phyloP scores from a whole-genome alignment of 2,888 invertebrate genomes.

The Anoplius nigerrimus region DNA sequence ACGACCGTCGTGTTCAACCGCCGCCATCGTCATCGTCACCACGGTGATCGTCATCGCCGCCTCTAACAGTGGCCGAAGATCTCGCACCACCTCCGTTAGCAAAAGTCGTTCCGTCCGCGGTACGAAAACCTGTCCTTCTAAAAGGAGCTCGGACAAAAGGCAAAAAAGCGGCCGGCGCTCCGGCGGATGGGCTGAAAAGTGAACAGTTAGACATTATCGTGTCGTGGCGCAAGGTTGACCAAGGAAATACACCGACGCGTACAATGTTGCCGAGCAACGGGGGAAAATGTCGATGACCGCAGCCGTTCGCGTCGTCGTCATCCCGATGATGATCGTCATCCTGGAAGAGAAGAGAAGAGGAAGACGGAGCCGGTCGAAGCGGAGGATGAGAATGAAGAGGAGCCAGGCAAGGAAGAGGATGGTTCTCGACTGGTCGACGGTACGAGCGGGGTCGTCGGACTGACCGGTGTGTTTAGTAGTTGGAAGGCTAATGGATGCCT shows the following conservation, averaged over 20 bases:
- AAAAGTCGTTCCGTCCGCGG: no score
- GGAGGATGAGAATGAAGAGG: slow-evolving; percentile 11
- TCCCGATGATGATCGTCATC: no score
- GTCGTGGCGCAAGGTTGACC: slow-evolving; percentile 35
- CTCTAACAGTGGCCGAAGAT: no score
- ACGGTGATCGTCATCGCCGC: no score
- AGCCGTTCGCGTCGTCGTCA: no score
- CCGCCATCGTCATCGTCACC: no score
- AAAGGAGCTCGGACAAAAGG: no score
- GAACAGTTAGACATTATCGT: slow-evolving; percentile 18
- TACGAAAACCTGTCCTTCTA: no score
- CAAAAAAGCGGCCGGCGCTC: no score
- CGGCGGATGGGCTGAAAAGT: neutral
- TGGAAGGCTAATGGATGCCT: slow-evolving; percentile 58
- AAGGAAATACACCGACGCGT: slow-evolving; percentile 30
- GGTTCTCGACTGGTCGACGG: slow-evolving; percentile 9
- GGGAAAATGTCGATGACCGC: slow-evolving; percentile 61
- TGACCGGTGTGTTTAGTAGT: slow-evolving; percentile 54
- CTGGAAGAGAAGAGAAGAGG: slow-evolving; percentile 4
- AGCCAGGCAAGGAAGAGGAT: slow-evolving; percentile 7
- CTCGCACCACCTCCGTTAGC: no score
- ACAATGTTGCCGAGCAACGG: slow-evolving; percentile 44
- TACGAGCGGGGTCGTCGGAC: slow-evolving; percentile 51
- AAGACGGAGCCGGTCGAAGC: slow-evolving; percentile 9
- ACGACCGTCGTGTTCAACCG: no score